Evolutionary conservation across 53 echinoderm and acorn worm species (phyloP), one percentile per base, ranked within the genome.

Genomic region (Zoroaster sp.): DNA sequence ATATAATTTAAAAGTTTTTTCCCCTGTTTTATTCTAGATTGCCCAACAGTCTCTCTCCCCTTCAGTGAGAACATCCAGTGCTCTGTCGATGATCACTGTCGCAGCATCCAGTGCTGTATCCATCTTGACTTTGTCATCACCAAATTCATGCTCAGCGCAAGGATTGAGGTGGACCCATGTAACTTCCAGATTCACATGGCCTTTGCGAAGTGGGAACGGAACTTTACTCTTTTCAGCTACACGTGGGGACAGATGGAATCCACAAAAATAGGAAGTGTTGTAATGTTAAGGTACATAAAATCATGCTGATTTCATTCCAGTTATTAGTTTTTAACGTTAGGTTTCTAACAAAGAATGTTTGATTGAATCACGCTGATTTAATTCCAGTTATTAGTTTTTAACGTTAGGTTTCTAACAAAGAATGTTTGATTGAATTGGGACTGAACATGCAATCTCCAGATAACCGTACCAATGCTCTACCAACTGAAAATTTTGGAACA

Each of bases 121-220:
- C 25, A 91, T 34, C 41, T 91, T 5, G 70, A 91, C 53, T 78
- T 91, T 18, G 33, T 67, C 30, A 75, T 86, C 72, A 55, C 78
- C 18, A 66, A 39, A 32, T 69, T 86, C 43, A 43, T 41, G 53
- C 21, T 70, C 1, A 41, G 41, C 25, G 53, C 91, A 1, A 87
- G 78, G 45, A 77, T 91, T 15, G 12, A 66, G 18, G 67, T 86
- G 11, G 91, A 91, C 43, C 91, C 91, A 0, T 91, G 91, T 69
- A 78, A 86, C 76, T 91, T 69, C 51, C 40, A 49, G 44, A 39
- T 91, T 12, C 75, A 80, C 33, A 21, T 89, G 52, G 73, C 59
- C 23, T 45, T 89, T 34, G 90, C 73, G 63, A 72, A 40, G 9
- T 82, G 90, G 90, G 80, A 65, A 33, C 69, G 23, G 4, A 89